Base-by-base conservation (phyloP, 2,888 invertebrate genomes). In the Sialis lutaria region DNA sequence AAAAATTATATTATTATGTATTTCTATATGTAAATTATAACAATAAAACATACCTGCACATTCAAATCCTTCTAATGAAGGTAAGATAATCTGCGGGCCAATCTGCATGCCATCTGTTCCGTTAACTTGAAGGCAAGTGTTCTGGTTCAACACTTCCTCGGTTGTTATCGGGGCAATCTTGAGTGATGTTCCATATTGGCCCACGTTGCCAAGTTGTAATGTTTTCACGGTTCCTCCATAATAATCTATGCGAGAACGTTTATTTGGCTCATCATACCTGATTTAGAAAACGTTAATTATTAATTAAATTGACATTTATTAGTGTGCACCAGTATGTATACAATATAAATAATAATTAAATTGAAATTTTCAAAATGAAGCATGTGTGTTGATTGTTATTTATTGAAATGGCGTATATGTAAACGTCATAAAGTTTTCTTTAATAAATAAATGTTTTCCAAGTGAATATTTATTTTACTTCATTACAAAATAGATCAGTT, bases 211-310 rank as follows among this genome's bases (percentile, higher is more conserved):
- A 31, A 90, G 61, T 65, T 92, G 92, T 57, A 85, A 88, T 0
- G 92, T 95, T 64, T 86, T 84, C n/a, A 90, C 90, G 82, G 91
- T 87, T 62, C 84, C 85, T 51, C 88, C 90, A 67, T 96, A 96
- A 60, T 93, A 96, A 64, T 95, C 95, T 50, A 96, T 87, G 42
- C 95, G 77, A 40, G 91, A 91, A 49, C 78, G 79, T 48, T 78
- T 78, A 46, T 76, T 74, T 5, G 70, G 68, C 32, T 68, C 74
- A 68, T 95, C 91, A 56, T 74, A 91, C 75, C 76, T 76, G 55
- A 39, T 44, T 48, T 40, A 0, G 8, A 2, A 13, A 42, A 12
- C 9, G 40, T n/a, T 22, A 5, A 6, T 41, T 12, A 41, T n/a
- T 9, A n/a, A n/a, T n/a, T 10, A 35, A 35, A 35, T 35, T 35